phyloP scores from a whole-genome alignment of 2,113 vertebrate species.

The Gallinago undulata region DNA sequence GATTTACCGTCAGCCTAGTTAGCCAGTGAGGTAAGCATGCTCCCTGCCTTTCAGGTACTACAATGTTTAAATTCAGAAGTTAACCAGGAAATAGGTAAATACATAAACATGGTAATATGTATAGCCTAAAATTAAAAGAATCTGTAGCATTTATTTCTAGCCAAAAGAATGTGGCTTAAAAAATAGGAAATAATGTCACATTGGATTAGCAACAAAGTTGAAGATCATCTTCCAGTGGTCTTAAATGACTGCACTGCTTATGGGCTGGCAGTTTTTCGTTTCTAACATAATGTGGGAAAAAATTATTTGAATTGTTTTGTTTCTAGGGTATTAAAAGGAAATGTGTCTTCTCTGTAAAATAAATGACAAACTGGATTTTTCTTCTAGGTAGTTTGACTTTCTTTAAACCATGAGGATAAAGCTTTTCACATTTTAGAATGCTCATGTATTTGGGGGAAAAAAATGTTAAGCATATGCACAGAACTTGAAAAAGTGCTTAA shows the following conservation, averaged over 20 bases:
- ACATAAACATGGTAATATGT: neutral
- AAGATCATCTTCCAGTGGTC: neutral
- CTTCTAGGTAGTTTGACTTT: neutral
- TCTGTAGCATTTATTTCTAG: conserved; percentile 10
- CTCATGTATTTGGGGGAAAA: neutral
- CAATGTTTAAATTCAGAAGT: neutral
- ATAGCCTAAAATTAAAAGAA: neutral
- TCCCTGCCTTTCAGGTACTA: neutral
- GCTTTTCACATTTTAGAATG: neutral
- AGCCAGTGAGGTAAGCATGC: neutral
- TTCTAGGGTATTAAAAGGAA: neutral
- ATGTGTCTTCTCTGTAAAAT: neutral
- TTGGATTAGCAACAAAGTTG: neutral
- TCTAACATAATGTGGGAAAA: neutral
- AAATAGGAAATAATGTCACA: neutral
- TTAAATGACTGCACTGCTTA: neutral
- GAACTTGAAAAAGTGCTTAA: neutral
- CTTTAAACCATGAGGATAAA: neutral
- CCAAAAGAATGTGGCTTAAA: neutral
- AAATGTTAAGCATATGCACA: neutral
- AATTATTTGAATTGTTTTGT: neutral
- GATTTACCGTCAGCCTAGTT: neutral
- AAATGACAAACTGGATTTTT: conserved; percentile 13
- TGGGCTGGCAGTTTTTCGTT: neutral
- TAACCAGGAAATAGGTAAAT: neutral